phyloP scores from a whole-genome alignment of 64 coral and sea anemone species.

The Orbicella faveolata region DNA sequence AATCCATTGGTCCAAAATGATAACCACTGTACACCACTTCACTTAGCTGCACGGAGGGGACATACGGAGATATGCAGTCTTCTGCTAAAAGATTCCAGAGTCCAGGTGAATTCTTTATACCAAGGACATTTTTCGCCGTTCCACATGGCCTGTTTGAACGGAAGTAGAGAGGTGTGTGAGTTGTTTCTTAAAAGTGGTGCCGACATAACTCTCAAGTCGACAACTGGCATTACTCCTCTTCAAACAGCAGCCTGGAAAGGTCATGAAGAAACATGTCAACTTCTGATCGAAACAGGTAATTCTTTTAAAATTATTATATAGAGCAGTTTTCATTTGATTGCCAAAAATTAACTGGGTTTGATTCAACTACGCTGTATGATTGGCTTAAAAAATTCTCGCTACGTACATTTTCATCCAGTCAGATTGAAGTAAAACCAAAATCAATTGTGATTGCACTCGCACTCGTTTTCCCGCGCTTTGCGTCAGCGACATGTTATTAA shows the following conservation, averaged over 20 bases:
- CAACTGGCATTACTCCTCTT: not conserved
- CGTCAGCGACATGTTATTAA: too few relatives aligned
- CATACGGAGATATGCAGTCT: slow-evolving; percentile 16
- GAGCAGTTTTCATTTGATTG: not conserved
- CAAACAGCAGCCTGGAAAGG: not conserved
- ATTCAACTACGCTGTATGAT: too few relatives aligned
- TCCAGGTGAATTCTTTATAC: not conserved
- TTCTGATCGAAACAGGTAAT: slow-evolving; percentile 14
- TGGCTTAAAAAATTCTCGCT: too few relatives aligned
- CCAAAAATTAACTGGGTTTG: not conserved
- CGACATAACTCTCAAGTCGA: not conserved
- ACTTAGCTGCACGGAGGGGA: slow-evolving; percentile 41
- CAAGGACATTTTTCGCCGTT: not conserved
- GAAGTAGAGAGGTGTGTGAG: slow-evolving; percentile 18
- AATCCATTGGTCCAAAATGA: slow-evolving; percentile 26
- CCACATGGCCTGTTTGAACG: not conserved
- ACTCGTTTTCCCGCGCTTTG: too few relatives aligned
- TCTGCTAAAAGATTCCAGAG: slow-evolving; percentile 18
- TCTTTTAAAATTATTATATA: not conserved
- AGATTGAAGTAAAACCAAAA: too few relatives aligned
- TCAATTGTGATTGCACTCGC: too few relatives aligned
- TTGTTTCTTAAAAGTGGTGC: not conserved
- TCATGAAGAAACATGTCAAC: not conserved
- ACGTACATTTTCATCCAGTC: too few relatives aligned
- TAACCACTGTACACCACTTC: slow-evolving; percentile 11